Percentiles rank a stretch among this genome's conserved stretches.
Conservation (phyloP, 1,140 invertebrate genomes). For the Penaeus indicus region DNA sequence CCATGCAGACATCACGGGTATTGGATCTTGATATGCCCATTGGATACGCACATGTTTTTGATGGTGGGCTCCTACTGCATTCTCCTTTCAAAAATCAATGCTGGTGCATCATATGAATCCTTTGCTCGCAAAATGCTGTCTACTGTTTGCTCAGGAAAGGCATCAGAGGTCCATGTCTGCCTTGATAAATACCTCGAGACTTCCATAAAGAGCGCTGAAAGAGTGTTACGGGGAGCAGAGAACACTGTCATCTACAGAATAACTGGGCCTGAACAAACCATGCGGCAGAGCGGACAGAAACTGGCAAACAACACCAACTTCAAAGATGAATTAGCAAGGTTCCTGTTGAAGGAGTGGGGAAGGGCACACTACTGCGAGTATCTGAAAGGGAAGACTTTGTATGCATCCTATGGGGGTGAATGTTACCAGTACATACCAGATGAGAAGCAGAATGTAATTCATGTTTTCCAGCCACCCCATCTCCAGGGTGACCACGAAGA, state of each 20-base stretch:
- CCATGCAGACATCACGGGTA: not conserved
- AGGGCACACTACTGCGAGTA: not conserved
- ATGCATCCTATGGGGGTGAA: not conserved
- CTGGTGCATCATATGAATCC: not conserved
- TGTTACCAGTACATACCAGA: not conserved
- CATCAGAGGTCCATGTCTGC: no score
- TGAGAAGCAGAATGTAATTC: not conserved
- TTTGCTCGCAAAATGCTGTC: no score
- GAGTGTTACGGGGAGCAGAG: no score
- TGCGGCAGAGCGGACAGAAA: not conserved
- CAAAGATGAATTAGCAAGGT: constrained; percentile 21
- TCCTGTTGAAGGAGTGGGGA: not conserved
- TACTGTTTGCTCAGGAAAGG: no score
- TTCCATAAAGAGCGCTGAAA: no score
- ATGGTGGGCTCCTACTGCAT: constrained; percentile 20
- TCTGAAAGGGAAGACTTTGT: not conserved
- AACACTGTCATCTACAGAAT: no score
- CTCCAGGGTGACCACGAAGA: no score
- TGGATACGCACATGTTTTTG: not conserved
- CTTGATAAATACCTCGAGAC: no score
- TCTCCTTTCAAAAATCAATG: not conserved
- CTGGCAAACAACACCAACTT: not conserved
- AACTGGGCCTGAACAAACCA: not conserved
- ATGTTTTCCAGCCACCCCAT: not conserved
- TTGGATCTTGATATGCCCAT: not conserved